These are phyloP conservation scores for Varanus salvator DNA, from an alignment of 2,113 vertebrate species.

Conservation along the genomic window DNA sequence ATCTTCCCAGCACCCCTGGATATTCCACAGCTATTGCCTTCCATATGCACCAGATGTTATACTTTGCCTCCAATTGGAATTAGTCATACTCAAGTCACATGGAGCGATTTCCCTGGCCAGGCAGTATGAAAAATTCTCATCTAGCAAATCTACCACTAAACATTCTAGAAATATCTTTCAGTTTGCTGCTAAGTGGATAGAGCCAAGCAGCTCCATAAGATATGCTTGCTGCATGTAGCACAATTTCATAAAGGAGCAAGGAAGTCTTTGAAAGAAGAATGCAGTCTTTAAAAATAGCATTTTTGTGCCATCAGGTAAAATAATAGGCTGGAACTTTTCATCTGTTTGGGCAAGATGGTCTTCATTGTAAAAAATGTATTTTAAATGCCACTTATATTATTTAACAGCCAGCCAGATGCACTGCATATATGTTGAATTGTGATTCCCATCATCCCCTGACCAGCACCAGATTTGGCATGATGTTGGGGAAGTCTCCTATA, in stretches of 20 bases:
- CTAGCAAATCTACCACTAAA: neutral
- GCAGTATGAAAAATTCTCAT: neutral
- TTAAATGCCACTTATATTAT: neutral
- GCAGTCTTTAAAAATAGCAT: neutral
- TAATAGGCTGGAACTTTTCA: neutral
- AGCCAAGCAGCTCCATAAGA: neutral
- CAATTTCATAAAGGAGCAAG: neutral
- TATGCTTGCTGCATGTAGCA: slow-evolving; percentile 7
- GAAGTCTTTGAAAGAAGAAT: slow-evolving; percentile 13
- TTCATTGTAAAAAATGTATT: neutral
- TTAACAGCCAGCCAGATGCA: neutral
- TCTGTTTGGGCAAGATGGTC: neutral
- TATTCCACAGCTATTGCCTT: neutral
- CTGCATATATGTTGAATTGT: too few species aligned
- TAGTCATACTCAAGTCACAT: neutral
- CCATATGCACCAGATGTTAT: neutral
- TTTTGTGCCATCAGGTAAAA: neutral
- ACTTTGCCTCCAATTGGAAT: neutral
- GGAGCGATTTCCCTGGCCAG: neutral
- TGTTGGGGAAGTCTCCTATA: too few species aligned
- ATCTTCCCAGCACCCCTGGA: neutral
- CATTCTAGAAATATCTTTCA: neutral
- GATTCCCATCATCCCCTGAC: too few species aligned
- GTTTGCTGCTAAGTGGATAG: neutral
- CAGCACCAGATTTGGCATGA: too few species aligned